These are phyloP conservation scores for Chrysomallon squamiferum DNA, from an alignment of 1,140 invertebrate genomes.

Conservation along the genomic window DNA sequence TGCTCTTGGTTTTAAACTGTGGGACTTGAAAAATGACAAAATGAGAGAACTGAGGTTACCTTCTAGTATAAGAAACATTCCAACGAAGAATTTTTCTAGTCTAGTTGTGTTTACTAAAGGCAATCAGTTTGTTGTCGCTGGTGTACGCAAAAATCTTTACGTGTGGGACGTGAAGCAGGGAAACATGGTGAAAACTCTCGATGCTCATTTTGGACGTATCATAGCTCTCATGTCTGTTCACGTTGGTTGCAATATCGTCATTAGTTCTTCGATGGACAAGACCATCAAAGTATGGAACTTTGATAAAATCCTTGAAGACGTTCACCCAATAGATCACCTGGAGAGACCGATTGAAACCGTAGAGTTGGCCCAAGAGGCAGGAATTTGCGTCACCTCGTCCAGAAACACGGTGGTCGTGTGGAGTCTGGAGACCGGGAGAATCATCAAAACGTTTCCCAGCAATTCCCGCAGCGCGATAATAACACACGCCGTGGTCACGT, in stretches of 20 bases:
- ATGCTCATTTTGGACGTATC: constrained; percentile 96
- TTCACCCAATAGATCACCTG: constrained; percentile 93
- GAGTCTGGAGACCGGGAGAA: constrained; percentile 85
- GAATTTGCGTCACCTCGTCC: constrained; percentile 54
- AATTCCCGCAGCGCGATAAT: constrained; percentile 93
- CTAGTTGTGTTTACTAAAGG: constrained; percentile 85
- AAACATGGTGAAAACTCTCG: constrained; percentile 86
- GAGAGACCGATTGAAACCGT: constrained; percentile 95
- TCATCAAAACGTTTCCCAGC: constrained; percentile 84
- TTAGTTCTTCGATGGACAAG: constrained; percentile 94
- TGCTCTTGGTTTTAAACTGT: constrained; percentile 75
- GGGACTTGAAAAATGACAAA: constrained; percentile 65
- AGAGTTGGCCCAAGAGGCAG: constrained; percentile 45
- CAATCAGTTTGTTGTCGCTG: constrained; percentile 91
- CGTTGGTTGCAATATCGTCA: constrained; percentile 92
- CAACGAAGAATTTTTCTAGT: constrained; percentile 71
- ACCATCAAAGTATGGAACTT: constrained; percentile 99
- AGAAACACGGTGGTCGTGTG: constrained; percentile 94
- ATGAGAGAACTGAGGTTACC: constrained; percentile 77
- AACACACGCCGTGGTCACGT: constrained; percentile 82
- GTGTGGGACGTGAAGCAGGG: constrained; percentile 82
- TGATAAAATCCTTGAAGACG: constrained; percentile 97
- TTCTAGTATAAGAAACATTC: constrained; percentile 91
- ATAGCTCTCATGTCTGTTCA: constrained; percentile 82
- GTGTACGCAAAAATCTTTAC: constrained; percentile 93